Evolutionary conservation across 2,888 invertebrate genomes (phyloP), one percentile per base, ranked within the genome.

Genomic region (Aporophyla lueneburgensis): DNA sequence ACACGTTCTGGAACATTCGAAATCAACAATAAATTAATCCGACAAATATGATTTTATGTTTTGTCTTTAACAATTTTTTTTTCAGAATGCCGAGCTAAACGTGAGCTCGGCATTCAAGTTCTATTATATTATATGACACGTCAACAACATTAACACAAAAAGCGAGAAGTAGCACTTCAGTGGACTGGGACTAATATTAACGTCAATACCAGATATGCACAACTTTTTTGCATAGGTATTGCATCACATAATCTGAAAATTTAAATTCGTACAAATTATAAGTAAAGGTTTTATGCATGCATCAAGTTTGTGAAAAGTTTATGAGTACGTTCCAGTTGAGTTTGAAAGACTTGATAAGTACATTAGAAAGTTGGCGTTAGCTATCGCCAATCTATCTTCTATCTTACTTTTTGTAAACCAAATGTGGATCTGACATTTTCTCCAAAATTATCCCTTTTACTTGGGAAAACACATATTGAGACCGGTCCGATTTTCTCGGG

Each of bases 1-100:
- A 51, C 7, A 40, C 0, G 33, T 66, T 80, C 65, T 79, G 53
- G 74, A 69, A 74, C 27, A 43, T 61, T 79, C 43, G 1, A 33
- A 24, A 21, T 33, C 19, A n/a, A 54, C 21, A 61, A 49, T 16
- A 54, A 43, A 21, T 74, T 2, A n/a, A 54, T 62, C 24, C 9
- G 5, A 1, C 6, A 61, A 65, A 33, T 54, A n/a, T 24, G 27
- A 4, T 72, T 7, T 24, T 21, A 49, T 12, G 6, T 54, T 65
- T n/a, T n/a, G 7, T 43, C 4, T 43, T 27, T 66, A 33, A 9
- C 21, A 1, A n/a, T 51, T 14, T 66, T 2, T 66, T 59, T 51
- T 66, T 21, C n/a, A n/a, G n/a, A n/a, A n/a, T n/a, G n/a, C n/a
- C n/a, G n/a, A n/a, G n/a, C n/a, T n/a, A n/a, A n/a, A n/a, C n/a